A percentile compares a stretch with the other conserved stretches of the same genome.
Conservation (phyloP, 1,140 invertebrate species). For the Pemphigus obesinymphae region DNA sequence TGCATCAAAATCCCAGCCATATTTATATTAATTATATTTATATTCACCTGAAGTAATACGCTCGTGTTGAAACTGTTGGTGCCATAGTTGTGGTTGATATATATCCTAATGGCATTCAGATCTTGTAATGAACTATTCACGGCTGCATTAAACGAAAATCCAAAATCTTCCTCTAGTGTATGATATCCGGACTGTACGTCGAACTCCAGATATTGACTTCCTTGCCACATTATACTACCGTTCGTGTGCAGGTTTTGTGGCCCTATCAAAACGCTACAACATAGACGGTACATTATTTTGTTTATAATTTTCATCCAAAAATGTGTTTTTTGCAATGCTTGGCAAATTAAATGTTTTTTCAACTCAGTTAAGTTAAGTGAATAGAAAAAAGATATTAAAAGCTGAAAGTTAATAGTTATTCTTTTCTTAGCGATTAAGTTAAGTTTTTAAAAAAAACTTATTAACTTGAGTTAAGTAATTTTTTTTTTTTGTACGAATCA, state of each 20-base stretch:
- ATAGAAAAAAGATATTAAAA: too few species aligned
- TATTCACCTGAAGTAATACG: constrained; percentile 36
- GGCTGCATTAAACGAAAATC: constrained; percentile 25
- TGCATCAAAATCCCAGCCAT: too few species aligned
- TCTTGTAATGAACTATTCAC: constrained; percentile 42
- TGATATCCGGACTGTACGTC: constrained; percentile 36
- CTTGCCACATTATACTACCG: constrained; percentile 40
- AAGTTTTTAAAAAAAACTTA: too few species aligned
- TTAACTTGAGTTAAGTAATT: too few species aligned
- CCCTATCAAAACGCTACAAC: background rate
- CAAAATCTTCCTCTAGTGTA: constrained; percentile 21
- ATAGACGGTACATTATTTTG: background rate
- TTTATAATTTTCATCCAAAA: too few species aligned
- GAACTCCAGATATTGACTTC: constrained; percentile 30
- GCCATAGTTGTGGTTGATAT: constrained; percentile 31
- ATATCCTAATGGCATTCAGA: constrained; percentile 26
- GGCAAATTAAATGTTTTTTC: too few species aligned
- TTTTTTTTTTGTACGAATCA: too few species aligned
- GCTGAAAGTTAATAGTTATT: too few species aligned
- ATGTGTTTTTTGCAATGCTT: too few species aligned
- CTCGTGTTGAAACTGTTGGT: constrained; percentile 21
- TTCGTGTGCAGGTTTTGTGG: constrained; percentile 37
- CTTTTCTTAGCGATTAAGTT: too few species aligned
- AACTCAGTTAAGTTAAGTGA: too few species aligned
- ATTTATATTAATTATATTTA: too few species aligned